Base-by-base conservation (phyloP, 2,113 vertebrate species). In the Seriola rivoliana region DNA sequence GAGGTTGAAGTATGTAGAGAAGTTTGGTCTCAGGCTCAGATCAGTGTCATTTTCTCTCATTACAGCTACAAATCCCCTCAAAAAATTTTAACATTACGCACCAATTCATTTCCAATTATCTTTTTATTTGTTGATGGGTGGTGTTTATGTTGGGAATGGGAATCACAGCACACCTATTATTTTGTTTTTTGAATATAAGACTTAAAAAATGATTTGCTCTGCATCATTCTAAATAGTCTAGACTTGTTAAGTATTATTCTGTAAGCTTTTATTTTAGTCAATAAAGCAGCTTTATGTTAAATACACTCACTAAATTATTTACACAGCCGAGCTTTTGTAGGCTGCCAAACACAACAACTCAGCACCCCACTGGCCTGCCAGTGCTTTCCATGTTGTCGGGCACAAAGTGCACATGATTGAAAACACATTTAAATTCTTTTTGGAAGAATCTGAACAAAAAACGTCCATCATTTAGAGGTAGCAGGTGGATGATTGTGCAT, bases 401-500 rank as follows among this genome's bases (percentile, higher is more conserved):
- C 84, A 81, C 59, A 87, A 85, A 88, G 90, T 82, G 64, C 62
- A 80, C 88, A 82, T 85, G 81, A 93, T 90, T 85, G 78, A 84
- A 85, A 92, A 76, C 77, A 55, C 34, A 91, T 95, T 93, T 92
- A 85, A 91, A 93, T 88, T 91, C 88, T 87, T 90, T 92, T 84
- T 75, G 68, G 46, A 42, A 74, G 79, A 88, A 81, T 66, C 57
- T 40, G 44, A 74, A 89, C 78, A 88, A 76, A 91, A 66, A 82
- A 52, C 62, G 58, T 71, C 75, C 80, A 78, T 90, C 81, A 90
- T 93, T 93, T 89, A 72, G 75, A 78, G 60, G 87, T 85, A 94
- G 95, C 94, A 96, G 94, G 95, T 96, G 95, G 94, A 95, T 90
- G 84, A 88, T 91, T 94, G 94, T 93, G 75, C 87, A 94, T 60